Evolutionary conservation across 2,888 invertebrate species (phyloP), one percentile per base, ranked within the genome.

Genomic region (Alviniconcha strummeri): DNA sequence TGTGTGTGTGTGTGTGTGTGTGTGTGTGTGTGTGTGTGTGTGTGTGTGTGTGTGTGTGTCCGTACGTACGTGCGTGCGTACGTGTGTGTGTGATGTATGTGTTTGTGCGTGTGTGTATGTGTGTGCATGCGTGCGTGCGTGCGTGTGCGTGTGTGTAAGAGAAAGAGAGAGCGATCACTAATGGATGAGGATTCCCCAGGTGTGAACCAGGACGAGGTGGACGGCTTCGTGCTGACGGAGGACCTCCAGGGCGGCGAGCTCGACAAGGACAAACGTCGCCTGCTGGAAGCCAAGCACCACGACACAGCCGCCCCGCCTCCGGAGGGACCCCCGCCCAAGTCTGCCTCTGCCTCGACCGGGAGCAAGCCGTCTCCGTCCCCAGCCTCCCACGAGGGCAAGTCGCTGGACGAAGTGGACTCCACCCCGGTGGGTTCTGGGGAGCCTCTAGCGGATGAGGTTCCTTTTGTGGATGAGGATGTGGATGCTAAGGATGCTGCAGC

Each of bases 141-240:
- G 71, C 5, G 71, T 71, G 71, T 71, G 36, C 3, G 36, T 36
- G 36, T 36, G 36, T 36, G 36, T 36, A 6, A 15, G 71, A 7
- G 5, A 15, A 6, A 15, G 71, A 15, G 5, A 1, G 71, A 15
- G 71, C 17, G 71, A 15, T 1, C 60, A 60, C 13, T 11, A 11
- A 13, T 11, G 60, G 8, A 60, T 60, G 60, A 11, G 60, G 15
- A 13, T n/a, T n/a, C n/a, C 56, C 52, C 57, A 77, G 77, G 77
- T 5, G 77, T 77, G 19, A 57, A 8, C 57, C 77, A 77, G 57
- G 79, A 79, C 79, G 67, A 67, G 17, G 67, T 79, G 67, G 79
- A 79, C 67, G 79, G 79, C 8, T 67, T 79, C 79, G 19, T 79
- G 52, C 67, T 79, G 79, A 57, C 54, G 67, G 79, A 79, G 54